Conservation (phyloP, 1,140 invertebrate species). For the Muscidifurax raptorellus region DNA sequence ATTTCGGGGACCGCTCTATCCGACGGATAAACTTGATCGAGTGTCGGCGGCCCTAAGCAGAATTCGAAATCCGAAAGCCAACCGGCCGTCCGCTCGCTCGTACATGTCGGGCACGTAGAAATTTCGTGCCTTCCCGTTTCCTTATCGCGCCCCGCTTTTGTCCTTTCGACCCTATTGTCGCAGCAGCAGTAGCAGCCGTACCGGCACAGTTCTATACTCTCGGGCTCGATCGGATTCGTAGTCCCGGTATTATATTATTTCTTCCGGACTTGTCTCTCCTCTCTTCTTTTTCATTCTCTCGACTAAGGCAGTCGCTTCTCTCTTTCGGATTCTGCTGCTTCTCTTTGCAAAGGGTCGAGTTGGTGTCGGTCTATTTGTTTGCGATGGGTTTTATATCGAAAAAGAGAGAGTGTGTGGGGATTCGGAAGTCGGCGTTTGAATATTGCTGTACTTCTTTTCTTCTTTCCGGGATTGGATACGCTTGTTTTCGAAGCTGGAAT, state of each 20-base stretch:
- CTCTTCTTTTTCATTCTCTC: background rate
- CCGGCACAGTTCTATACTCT: too few species aligned
- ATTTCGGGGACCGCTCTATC: background rate
- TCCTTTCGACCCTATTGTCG: constrained; percentile 34
- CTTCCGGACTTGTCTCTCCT: background rate
- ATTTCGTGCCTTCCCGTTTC: constrained; percentile 64
- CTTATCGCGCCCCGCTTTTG: constrained; percentile 58
- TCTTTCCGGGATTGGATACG: too few species aligned
- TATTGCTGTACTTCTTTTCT: too few species aligned
- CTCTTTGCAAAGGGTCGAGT: too few species aligned
- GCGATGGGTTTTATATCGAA: too few species aligned
- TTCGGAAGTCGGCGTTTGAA: too few species aligned
- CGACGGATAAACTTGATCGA: constrained; percentile 56
- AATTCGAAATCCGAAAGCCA: constrained; percentile 56
- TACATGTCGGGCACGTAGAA: constrained; percentile 67
- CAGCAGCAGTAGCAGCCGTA: background rate
- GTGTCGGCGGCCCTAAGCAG: constrained; percentile 55
- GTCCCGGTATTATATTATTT: background rate
- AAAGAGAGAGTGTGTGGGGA: too few species aligned
- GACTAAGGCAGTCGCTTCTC: too few species aligned
- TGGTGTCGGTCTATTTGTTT: too few species aligned
- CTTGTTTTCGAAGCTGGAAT: too few species aligned
- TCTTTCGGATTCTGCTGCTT: too few species aligned
- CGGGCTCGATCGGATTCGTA: background rate
- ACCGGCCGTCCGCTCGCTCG: constrained; percentile 22